Evolutionary conservation across 2,797 vertebrate genomes (phyloP).

Genomic region (Pseudocheirus occidentalis): DNA sequence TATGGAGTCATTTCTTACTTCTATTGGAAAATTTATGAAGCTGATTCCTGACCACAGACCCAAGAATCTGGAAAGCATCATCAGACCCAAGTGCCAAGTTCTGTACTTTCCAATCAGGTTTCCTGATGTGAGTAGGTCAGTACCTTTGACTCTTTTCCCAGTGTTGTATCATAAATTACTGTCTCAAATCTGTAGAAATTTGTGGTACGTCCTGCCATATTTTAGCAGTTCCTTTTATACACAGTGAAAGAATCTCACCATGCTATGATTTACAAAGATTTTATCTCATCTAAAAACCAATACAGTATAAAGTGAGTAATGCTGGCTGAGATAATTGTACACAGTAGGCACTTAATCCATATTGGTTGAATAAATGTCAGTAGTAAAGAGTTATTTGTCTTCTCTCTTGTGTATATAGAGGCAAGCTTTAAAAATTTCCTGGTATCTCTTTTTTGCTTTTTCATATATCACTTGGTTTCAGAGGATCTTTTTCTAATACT

Average conservation of each 20-base stretch:
- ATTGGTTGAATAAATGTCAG: not conserved
- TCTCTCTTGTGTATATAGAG: conserved; percentile 40
- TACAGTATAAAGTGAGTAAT: conserved; percentile 25
- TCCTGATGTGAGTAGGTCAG: conserved; percentile 92
- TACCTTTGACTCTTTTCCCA: conserved; percentile 73
- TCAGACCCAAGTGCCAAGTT: conserved; percentile 93
- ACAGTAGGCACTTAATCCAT: not conserved
- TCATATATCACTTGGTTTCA: conserved; percentile 39
- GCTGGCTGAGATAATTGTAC: not conserved
- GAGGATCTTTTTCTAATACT: conserved; percentile 19
- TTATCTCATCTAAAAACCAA: conserved; percentile 38
- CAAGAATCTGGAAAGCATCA: conserved; percentile 89
- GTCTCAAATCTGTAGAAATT: conserved; percentile 70
- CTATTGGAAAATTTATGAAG: conserved; percentile 92
- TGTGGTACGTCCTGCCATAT: conserved; percentile 66
- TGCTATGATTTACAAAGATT: conserved; percentile 65
- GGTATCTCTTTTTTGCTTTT: not conserved
- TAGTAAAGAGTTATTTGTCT: conserved; percentile 45
- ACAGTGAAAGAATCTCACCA: conserved; percentile 64
- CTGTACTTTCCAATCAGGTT: conserved; percentile 94
- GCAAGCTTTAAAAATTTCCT: conserved; percentile 34
- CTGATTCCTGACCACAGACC: conserved; percentile 96
- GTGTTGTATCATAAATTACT: conserved; percentile 72
- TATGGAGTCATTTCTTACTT: conserved; percentile 94
- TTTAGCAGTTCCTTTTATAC: conserved; percentile 74